These are phyloP conservation scores for Gallinago stenura DNA, from an alignment of 2,797 vertebrate genomes.

Conservation along the genomic window DNA sequence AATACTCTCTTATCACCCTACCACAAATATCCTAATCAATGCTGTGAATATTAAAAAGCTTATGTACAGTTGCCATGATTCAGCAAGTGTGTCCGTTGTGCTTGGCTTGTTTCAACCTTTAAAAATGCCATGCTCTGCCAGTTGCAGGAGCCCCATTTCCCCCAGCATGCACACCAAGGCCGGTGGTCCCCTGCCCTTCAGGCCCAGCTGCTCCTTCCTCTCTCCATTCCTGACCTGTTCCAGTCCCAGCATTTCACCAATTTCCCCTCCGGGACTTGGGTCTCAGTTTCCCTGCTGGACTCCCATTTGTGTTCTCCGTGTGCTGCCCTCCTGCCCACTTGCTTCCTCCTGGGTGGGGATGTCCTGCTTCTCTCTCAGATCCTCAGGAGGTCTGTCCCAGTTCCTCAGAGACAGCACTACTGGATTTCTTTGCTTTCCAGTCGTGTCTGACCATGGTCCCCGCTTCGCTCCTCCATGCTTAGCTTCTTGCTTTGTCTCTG, in stretches of 20 bases:
- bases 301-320: fast-evolving
- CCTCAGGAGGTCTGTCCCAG: not conserved
- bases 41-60: fast-evolving
- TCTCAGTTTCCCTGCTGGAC: not conserved
- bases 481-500: not conserved
- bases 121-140: not conserved
- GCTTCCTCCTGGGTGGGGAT: not conserved
- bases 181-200: fast-evolving
- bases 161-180: fast-evolving
- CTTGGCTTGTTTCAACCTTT: not conserved
- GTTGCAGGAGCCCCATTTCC: not conserved
- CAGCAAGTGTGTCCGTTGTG: not conserved
- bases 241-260: not conserved
- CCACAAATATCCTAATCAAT: not conserved
- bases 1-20: not conserved
- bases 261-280: not conserved
- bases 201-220: not conserved
- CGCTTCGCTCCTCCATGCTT: not conserved
- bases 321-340: fast-evolving
- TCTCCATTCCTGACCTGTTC: not conserved
- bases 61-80: fast-evolving
- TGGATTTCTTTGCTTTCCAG: not conserved
- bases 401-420: not conserved
- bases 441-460: not conserved
- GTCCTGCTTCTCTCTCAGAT: not conserved